Evolutionary conservation across 2,888 invertebrate genomes (phyloP).

Genomic region (Drymonia ruficornis): DNA sequence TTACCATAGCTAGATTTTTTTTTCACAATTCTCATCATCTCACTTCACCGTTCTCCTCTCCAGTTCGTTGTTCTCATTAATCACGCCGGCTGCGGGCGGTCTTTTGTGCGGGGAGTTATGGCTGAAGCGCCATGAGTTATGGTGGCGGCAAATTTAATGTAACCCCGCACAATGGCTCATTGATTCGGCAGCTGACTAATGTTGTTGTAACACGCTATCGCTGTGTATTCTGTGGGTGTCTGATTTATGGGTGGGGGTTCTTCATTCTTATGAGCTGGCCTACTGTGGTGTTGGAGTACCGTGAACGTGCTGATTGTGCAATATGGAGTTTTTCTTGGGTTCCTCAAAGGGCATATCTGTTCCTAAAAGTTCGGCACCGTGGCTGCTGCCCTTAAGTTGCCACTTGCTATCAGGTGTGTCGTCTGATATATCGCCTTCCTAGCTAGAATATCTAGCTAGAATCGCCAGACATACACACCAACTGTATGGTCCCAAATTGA

Average conservation of each 20-base stretch:
- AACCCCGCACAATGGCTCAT: conserved; percentile 58
- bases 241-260: background rate
- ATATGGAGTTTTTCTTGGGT: too few species aligned
- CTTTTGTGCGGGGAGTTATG: conserved; percentile 65
- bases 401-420: too few species aligned
- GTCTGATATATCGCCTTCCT: too few species aligned
- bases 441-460: too few species aligned
- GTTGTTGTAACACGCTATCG: conserved; percentile 49
- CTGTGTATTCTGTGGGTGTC: conserved; percentile 38
- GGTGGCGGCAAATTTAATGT: conserved; percentile 61
- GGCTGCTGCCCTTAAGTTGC: too few species aligned
- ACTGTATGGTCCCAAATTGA: too few species aligned
- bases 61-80: conserved; percentile 59
- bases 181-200: conserved; percentile 65
- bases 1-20: too few species aligned
- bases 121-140: conserved; percentile 53
- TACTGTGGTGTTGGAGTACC: too few species aligned
- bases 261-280: background rate
- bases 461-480: too few species aligned
- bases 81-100: conserved; percentile 61
- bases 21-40: conserved; percentile 25
- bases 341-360: too few species aligned
- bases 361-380: too few species aligned
- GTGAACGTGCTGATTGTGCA: too few species aligned
- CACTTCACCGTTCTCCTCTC: conserved; percentile 44